Percentiles rank a stretch among this genome's conserved stretches.
Evolutionary conservation across 2,797 vertebrate genomes (phyloP).

Genomic region (Phalloptychus januarius): DNA sequence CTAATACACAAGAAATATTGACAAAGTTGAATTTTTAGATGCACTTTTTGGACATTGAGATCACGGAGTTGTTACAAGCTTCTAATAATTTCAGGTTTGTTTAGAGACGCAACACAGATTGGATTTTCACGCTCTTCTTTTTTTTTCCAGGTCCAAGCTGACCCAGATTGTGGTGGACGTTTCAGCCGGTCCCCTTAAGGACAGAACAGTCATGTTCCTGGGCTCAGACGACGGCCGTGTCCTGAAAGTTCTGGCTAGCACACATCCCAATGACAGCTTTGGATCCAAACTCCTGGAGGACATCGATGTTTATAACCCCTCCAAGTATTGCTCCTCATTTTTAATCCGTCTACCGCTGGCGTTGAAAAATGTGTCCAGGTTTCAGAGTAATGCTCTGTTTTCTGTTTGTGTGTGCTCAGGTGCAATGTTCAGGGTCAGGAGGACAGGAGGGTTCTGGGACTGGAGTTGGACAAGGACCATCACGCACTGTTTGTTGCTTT

Average conservation of each 20-base stretch:
- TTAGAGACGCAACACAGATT: neutral
- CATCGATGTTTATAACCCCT: conserved; percentile 90
- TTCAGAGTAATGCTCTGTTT: neutral
- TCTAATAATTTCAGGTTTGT: neutral
- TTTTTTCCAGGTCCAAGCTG: conserved; percentile 84
- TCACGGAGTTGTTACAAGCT: neutral
- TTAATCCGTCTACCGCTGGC: neutral
- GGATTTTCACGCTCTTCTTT: neutral
- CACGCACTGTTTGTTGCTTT: conserved; percentile 90
- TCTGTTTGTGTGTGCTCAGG: conserved; percentile 68
- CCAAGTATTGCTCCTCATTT: conserved; percentile 72
- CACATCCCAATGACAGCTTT: conserved; percentile 82
- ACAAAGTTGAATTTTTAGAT: neutral
- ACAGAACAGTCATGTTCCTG: conserved; percentile 91
- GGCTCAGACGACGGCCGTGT: conserved; percentile 92
- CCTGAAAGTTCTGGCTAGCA: conserved; percentile 91
- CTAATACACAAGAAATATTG: neutral
- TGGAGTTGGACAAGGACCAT: conserved; percentile 92
- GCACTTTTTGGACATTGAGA: neutral
- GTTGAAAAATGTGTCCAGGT: neutral
- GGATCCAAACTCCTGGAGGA: conserved; percentile 91
- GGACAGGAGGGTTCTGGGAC: conserved; percentile 85
- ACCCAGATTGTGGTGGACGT: conserved; percentile 89
- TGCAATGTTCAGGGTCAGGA: conserved; percentile 86
- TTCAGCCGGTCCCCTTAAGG: conserved; percentile 87